phyloP scores from a whole-genome alignment of 1,140 invertebrate genomes.

The Pentalonia nigronervosa region DNA sequence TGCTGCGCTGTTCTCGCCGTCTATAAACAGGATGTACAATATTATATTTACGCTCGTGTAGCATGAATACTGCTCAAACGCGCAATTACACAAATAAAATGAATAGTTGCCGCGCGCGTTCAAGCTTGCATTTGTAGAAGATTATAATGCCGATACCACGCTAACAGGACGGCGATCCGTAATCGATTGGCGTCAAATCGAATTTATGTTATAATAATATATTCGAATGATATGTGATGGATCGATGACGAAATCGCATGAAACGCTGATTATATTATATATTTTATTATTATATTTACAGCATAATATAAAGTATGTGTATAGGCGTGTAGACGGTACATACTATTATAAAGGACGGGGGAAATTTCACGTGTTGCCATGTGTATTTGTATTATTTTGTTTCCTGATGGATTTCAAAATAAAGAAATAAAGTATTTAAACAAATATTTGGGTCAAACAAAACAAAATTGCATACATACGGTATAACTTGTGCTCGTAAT shows the following conservation, averaged over 20 bases:
- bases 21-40: conserved; percentile 11
- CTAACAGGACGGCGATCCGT: neutral
- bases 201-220: neutral
- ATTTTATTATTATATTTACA: neutral
- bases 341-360: neutral
- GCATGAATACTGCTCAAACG: neutral
- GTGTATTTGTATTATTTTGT: neutral
- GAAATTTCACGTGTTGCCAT: neutral
- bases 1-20: neutral
- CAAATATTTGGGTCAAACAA: conserved; percentile 28
- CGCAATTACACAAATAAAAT: neutral
- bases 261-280: neutral
- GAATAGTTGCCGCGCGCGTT: neutral
- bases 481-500: neutral
- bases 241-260: neutral
- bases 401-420: neutral
- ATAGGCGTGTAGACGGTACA: neutral
- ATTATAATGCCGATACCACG: too few relatives aligned
- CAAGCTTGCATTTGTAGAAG: neutral
- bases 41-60: neutral
- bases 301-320: neutral
- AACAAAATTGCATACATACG: neutral
- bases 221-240: neutral
- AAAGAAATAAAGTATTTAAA: neutral
- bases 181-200: neutral